Base-by-base conservation (phyloP, 2,888 invertebrate species). In the Phyllotreta striolata region DNA sequence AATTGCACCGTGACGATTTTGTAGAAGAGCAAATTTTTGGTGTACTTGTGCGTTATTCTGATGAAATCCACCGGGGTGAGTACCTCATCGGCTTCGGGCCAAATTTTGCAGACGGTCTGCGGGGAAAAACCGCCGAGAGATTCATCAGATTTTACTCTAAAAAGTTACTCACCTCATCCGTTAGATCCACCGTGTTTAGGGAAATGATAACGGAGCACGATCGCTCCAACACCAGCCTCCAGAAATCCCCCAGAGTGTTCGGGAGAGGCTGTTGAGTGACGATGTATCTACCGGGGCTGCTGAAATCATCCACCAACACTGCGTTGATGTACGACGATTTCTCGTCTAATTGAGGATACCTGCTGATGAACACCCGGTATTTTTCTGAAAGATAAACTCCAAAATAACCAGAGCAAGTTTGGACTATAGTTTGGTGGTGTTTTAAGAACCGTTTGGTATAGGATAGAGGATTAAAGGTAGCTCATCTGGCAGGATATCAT, bases 301-400 rank as follows among this genome's bases (percentile, higher is more conserved):
- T 75, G 68, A 77, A 78, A 63, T 76, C 81, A 61, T 83, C 81
- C 3, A 84, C 83, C 63, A 73, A 73, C 6, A 83, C 79, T 0
- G 83, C 84, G 52, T 83, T 83, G 14, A 84, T 81, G 67, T 84
- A 84, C 52, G 80, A 79, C 13, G 83, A 82, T 38, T 77, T 71
- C 40, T 74, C 77, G 54, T 83, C 82, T 1, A 73, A 62, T 0
- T 64, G 24, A 2, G 82, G 80, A 61, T 78, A 79, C 63, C 80
- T 77, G 2, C 77, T 71, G 12, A 84, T 70, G 62, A 75, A 81
- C 9, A 83, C 69, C 55, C 79, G 72, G 38, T 77, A 78, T 4
- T 63, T 41, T 14, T 58, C 69, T 69, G 58, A 24, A 24, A 24
- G 1, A 24, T 24, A 24, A n/a, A n/a, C n/a, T n/a, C n/a, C n/a